A percentile compares a stretch with the other conserved stretches of the same genome.
phyloP scores from a whole-genome alignment of 2,797 vertebrate species.

The Phoeniculus purpureus region DNA sequence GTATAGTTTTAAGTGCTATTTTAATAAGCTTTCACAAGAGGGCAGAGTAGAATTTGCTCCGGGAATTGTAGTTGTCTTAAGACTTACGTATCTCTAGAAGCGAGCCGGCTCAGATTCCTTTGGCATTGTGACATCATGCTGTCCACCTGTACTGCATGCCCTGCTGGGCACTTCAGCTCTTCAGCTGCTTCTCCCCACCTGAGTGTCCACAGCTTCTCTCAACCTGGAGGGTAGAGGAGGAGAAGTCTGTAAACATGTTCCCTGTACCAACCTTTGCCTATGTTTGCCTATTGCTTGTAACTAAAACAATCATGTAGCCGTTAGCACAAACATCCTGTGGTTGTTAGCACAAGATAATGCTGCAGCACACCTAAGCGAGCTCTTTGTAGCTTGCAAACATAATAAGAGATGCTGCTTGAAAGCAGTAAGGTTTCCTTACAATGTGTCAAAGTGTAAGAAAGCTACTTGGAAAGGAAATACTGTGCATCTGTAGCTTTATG shows the following conservation, averaged over 20 bases:
- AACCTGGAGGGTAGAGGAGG: neutral
- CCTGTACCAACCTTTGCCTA: neutral
- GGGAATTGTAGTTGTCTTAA: neutral
- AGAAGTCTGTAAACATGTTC: neutral
- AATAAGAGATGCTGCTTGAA: neutral
- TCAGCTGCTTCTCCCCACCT: accelerated
- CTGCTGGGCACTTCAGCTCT: neutral
- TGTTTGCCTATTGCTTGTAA: neutral
- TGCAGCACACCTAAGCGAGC: neutral
- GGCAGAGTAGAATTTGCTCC: conserved; percentile 37
- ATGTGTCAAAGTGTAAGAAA: neutral
- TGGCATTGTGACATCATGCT: neutral
- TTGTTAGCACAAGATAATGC: neutral
- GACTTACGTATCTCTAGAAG: neutral
- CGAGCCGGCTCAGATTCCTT: neutral
- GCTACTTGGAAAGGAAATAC: neutral
- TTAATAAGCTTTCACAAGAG: conserved; percentile 45
- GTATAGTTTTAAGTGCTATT: neutral
- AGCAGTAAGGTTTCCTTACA: neutral
- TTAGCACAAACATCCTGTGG: neutral
- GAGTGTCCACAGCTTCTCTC: neutral
- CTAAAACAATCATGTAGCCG: neutral
- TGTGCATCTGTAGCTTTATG: neutral
- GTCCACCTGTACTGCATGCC: neutral
- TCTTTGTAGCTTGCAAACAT: neutral